Base-by-base conservation (phyloP, 2,888 invertebrate species). In the Nesidiocoris tenuis region DNA sequence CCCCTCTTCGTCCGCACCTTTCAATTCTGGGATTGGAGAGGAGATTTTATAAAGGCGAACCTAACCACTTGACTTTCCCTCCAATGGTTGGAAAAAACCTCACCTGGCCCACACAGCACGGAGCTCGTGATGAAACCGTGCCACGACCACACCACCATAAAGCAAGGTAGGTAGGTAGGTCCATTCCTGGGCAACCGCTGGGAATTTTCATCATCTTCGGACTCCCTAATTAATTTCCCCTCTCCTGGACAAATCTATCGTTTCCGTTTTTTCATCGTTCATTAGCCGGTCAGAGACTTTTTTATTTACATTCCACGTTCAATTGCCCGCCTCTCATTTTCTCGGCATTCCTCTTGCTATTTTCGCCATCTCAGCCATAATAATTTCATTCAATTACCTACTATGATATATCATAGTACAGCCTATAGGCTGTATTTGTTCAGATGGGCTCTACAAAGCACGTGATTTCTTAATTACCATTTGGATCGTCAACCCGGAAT, bases 21-120 rank as follows among this genome's bases (percentile, higher is more conserved):
- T 39, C 39, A 39, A 39, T 39, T 39, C 39, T 39, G 39, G 39
- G 12, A 39, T 39, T 39, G 39, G 39, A 39, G 39, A 39, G 39
- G 12, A 39, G 39, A 12, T 39, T 39, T 39, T 39, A 39, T 39
- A 39, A 39, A 39, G 39, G 39, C 39, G 39, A 3, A 39, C 39
- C 39, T 39, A 63, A 65, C 65, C 66, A 66, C 66, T 66, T 66
- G 66, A 39, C 66, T 66, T 66, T 23, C 54, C 18, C 66, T 9
- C 54, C 66, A 21, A 39, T 66, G 25, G 18, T 66, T 66, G 39
- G 66, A 25, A 19, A 54, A 39, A 39, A 66, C 25, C 18, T 39
- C 54, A 39, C 39, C 39, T 12, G n/a, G 12, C 25, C 25, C 39
- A 39, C 3, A n/a, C n/a, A n/a, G n/a, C n/a, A n/a, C n/a, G n/a